These are phyloP conservation scores for Callithrix jacchus DNA, from an alignment of 2,113 vertebrate species.

Conservation along the genomic window DNA sequence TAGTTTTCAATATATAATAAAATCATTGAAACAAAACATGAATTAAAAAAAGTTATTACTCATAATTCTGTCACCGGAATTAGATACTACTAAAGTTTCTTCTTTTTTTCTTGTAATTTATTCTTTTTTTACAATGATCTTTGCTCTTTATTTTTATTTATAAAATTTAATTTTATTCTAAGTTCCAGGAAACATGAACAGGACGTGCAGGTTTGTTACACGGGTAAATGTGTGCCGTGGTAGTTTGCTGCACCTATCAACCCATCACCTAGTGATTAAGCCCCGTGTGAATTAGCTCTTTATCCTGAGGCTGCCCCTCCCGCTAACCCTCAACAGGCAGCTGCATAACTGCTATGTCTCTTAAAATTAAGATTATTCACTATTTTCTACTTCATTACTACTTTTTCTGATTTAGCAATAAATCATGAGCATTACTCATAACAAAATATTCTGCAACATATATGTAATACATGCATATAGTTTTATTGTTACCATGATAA, in stretches of 20 bases:
- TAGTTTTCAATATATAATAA: not conserved
- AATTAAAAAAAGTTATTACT: not conserved
- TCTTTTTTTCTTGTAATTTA: not conserved
- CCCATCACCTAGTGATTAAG: too few relatives aligned
- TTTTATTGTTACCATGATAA: not conserved
- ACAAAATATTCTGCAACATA: not conserved
- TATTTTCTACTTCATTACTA: not conserved
- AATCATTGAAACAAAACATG: not conserved
- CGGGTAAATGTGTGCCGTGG: too few relatives aligned
- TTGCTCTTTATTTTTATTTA: too few relatives aligned
- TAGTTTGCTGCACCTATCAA: too few relatives aligned
- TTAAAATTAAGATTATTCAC: not conserved
- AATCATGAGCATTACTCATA: not conserved
- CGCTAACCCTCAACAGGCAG: too few relatives aligned
- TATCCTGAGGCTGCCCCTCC: too few relatives aligned
- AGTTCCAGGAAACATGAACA: too few relatives aligned
- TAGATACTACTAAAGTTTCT: not conserved
- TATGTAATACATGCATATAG: not conserved
- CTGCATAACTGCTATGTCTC: not conserved
- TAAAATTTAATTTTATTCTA: too few relatives aligned
- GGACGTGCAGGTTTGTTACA: too few relatives aligned
- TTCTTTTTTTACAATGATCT: too few relatives aligned
- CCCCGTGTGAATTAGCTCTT: too few relatives aligned
- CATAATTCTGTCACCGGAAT: not conserved
- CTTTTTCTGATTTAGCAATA: constrained; percentile 10